Percentiles rank a stretch among this genome's conserved stretches.
Evolutionary conservation across 2,888 invertebrate genomes (phyloP).

Genomic region (Acheta domesticus): DNA sequence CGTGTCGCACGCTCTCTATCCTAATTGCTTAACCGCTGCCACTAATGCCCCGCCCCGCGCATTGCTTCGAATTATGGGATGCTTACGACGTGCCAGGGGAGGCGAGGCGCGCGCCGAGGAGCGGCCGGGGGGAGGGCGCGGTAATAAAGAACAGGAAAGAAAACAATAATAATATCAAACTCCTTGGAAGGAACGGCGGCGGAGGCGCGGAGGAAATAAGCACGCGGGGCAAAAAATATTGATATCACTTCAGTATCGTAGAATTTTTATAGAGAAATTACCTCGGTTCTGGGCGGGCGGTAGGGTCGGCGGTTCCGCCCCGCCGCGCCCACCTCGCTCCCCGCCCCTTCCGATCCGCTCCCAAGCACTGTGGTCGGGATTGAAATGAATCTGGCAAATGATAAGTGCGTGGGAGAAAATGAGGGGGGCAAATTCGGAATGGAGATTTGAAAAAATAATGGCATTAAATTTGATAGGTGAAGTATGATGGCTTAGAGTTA

Average conservation of each 20-base stretch:
- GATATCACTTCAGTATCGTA: constrained; percentile 38
- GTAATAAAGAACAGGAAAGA: constrained; percentile 35
- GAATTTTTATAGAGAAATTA: constrained; percentile 39
- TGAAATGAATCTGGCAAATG: too few species aligned
- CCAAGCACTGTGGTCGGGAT: not conserved
- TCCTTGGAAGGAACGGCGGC: not conserved
- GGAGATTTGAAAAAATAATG: too few species aligned
- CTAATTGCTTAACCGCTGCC: not conserved
- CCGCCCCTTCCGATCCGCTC: too few species aligned
- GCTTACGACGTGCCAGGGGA: constrained; percentile 8
- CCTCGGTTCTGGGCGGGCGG: constrained; percentile 27
- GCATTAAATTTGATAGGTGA: too few species aligned
- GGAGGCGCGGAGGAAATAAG: constrained; percentile 25
- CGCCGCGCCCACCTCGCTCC: too few species aligned
- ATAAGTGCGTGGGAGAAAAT: too few species aligned
- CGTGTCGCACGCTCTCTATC: not conserved
- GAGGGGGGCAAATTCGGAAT: too few species aligned
- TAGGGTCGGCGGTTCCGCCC: too few species aligned
- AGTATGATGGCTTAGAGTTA: too few species aligned
- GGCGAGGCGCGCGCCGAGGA: not conserved
- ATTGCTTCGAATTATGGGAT: not conserved
- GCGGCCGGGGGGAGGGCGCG: constrained; percentile 20
- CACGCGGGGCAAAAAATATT: constrained; percentile 28
- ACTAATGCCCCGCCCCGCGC: not conserved
- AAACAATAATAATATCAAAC: constrained; percentile 31